A percentile compares a stretch with the other conserved stretches of the same genome.
Conservation (phyloP, 2,888 invertebrate species). For the Thecophora atra region DNA sequence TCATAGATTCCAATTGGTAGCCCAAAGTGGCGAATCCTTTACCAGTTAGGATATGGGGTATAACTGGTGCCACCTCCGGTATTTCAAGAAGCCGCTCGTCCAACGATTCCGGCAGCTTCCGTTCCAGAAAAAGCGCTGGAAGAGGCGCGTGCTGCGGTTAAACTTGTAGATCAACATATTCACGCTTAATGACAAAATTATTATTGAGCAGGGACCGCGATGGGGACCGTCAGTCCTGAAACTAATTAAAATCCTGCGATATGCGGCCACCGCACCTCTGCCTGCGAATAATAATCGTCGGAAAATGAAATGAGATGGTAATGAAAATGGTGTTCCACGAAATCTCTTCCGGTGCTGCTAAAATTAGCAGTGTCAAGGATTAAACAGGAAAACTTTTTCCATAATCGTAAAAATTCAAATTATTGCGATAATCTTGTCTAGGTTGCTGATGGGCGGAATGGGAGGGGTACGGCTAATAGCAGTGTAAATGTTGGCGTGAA, state of each 20-base stretch:
- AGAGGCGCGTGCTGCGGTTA: conserved; percentile 32
- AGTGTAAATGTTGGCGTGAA: conserved; percentile 26
- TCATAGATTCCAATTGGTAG: too few species aligned
- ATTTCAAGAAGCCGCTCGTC: background rate
- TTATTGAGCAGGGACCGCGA: background rate
- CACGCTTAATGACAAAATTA: conserved; percentile 37
- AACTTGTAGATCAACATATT: conserved; percentile 36
- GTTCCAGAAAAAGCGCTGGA: background rate
- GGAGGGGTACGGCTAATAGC: background rate
- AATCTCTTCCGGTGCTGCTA: conserved; percentile 19
- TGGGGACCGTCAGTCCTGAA: conserved; percentile 8
- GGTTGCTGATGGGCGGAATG: conserved; percentile 7
- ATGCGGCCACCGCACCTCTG: background rate
- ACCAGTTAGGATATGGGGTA: too few species aligned
- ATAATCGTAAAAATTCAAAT: conserved; percentile 34
- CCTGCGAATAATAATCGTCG: background rate
- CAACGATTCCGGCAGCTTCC: background rate
- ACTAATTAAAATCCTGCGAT: conserved; percentile 32
- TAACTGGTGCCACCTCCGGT: background rate
- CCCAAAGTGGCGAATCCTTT: background rate
- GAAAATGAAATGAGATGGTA: background rate
- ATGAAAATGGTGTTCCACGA: background rate
- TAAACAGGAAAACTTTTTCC: conserved; percentile 22
- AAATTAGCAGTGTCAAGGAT: conserved; percentile 28
- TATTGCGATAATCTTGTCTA: conserved; percentile 25